Evolutionary conservation across 1,140 invertebrate species (phyloP).

Genomic region (Mactra quadrangularis): DNA sequence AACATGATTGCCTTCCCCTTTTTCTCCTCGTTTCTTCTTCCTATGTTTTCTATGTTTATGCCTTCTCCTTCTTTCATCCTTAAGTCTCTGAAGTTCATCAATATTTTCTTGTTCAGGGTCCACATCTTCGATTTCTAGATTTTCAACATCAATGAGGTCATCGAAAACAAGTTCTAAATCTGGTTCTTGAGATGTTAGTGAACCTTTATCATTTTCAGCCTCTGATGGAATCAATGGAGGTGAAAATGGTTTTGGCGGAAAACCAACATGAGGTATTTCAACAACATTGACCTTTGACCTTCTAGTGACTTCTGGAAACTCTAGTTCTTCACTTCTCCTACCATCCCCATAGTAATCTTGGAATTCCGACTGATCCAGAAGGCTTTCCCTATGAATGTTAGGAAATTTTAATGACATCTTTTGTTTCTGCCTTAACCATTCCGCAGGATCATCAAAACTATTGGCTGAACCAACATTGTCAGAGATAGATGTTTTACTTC

Average conservation of each 20-base stretch:
- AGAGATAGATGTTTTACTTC: no score
- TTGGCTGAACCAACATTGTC: no score
- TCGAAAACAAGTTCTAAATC: slow-evolving; percentile 51
- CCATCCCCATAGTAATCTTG: neutral
- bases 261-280: no score
- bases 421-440: neutral
- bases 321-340: neutral
- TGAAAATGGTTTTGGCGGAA: neutral
- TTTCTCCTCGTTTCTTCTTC: slow-evolving; percentile 2
- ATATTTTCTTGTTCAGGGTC: neutral
- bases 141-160: slow-evolving; percentile 52
- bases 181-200: slow-evolving; percentile 42
- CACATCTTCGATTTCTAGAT: slow-evolving; percentile 30
- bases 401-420: slow-evolving; percentile 3
- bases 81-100: neutral
- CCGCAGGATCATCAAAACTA: no score
- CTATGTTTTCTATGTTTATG: slow-evolving; percentile 31
- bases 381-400: slow-evolving; percentile 3
- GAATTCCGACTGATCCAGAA: slow-evolving; percentile 5
- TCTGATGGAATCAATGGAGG: slow-evolving; percentile 25
- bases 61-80: slow-evolving; percentile 18
- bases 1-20: neutral
- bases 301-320: neutral
- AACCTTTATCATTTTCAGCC: slow-evolving; percentile 13
- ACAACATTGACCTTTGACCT: no score